phyloP scores from a whole-genome alignment of 2,888 invertebrate species.

The Aspidapion aeneum region DNA sequence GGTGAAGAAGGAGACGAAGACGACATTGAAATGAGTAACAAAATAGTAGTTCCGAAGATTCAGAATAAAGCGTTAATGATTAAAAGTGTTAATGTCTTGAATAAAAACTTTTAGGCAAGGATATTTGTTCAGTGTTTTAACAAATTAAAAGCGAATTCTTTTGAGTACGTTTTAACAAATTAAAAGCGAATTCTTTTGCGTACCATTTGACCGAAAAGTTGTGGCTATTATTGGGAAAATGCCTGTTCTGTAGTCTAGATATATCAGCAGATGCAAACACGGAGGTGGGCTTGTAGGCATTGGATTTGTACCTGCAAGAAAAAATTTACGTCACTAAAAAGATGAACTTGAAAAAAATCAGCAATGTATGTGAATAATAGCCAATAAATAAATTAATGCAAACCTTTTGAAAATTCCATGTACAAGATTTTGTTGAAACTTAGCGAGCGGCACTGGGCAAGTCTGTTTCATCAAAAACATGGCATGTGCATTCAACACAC shows the following conservation, averaged over 20 bases:
- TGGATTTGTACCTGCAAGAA: slow-evolving; percentile 2
- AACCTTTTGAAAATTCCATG: slow-evolving; percentile 17
- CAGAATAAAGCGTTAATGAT: neutral
- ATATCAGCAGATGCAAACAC: slow-evolving; percentile 8
- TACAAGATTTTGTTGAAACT: slow-evolving; percentile 21
- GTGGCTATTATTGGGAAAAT: too few species aligned
- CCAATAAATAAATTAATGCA: neutral
- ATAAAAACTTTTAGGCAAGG: too few species aligned
- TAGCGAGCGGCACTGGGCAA: slow-evolving; percentile 9
- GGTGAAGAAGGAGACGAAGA: slow-evolving; percentile 90
- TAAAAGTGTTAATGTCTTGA: neutral
- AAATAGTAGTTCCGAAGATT: neutral
- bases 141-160: too few species aligned
- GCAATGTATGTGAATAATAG: neutral
- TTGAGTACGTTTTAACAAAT: too few species aligned
- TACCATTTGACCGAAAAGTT: too few species aligned
- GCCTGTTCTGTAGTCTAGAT: slow-evolving; percentile 7
- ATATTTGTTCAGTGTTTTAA: too few species aligned
- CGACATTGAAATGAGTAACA: slow-evolving; percentile 52
- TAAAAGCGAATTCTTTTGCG: too few species aligned
- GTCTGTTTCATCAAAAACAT: slow-evolving; percentile 14
- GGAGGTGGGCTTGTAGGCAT: slow-evolving; percentile 6
- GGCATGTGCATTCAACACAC: slow-evolving; percentile 28
- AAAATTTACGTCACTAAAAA: slow-evolving; percentile 2
- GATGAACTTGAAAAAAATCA: neutral